These are phyloP conservation scores for Sympetrum striolatum DNA, from an alignment of 2,888 invertebrate genomes.

Conservation along the genomic window DNA sequence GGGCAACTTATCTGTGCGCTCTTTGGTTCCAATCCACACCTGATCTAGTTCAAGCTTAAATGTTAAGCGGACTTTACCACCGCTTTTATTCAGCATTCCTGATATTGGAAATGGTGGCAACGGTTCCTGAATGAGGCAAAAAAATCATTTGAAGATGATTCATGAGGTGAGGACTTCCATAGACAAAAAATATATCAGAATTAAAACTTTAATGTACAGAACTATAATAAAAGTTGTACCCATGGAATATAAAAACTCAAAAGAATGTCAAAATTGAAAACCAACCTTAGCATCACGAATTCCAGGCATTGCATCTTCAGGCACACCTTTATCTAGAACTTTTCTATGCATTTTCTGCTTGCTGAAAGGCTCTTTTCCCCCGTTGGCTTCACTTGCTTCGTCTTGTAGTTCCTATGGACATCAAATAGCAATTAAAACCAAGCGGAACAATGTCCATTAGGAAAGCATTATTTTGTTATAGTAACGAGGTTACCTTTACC, in stretches of 20 bases:
- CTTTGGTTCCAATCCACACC: constrained; percentile 91
- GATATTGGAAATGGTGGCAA: constrained; percentile 81
- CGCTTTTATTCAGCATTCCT: constrained; percentile 90
- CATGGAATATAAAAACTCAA: neutral
- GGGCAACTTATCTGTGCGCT: constrained; percentile 88
- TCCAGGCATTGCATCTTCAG: constrained; percentile 88
- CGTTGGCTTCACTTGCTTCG: constrained; percentile 27
- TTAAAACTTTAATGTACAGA: too few relatives aligned
- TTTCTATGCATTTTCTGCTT: constrained; percentile 83
- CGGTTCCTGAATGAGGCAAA: constrained; percentile 67
- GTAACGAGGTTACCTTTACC: constrained; percentile 55
- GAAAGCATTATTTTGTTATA: neutral
- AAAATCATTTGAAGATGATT: neutral
- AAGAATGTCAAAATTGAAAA: neutral
- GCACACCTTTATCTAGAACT: constrained; percentile 87
- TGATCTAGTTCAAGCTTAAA: constrained; percentile 91
- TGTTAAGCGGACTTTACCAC: constrained; percentile 87
- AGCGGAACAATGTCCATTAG: neutral
- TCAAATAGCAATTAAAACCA: neutral
- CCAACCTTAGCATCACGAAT: constrained; percentile 77
- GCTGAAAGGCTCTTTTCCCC: constrained; percentile 72
- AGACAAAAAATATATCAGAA: too few relatives aligned
- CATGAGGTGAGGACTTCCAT: neutral
- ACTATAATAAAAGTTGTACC: neutral
- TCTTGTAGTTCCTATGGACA: constrained; percentile 1